Base-by-base conservation (phyloP, 2,113 vertebrate species). In the Neomonachus schauinslandi region DNA sequence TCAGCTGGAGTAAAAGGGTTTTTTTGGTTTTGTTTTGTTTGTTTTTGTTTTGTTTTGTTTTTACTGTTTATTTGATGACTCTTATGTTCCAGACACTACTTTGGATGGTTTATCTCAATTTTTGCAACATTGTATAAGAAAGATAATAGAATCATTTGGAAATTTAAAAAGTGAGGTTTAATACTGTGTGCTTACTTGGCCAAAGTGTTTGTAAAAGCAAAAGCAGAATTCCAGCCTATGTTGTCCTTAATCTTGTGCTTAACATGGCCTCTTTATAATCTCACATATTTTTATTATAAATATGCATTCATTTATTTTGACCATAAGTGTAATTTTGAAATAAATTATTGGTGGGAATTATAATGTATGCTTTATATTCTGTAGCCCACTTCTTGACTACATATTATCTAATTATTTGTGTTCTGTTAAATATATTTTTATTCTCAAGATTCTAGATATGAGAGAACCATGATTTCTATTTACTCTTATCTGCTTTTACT, bases 321-420 rank as follows among this genome's bases (percentile, higher is more conserved):
- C 22, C 11, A 89, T 84, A 72, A 90, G 28, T 46, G 59, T 89
- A 92, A 79, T 89, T 95, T 89, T 79, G 18, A 94, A 72, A 77
- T 49, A 72, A 28, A 9, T 59, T 85, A 46, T 55, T 90, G 18
- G 4, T 72, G 26, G 2, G 24, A 59, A 94, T 71, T 61, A 80
- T 1, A 92, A 31, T 79, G 2, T 1, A 51, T 24, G 31, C 15
- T 85, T 76, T 90, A 77, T 2, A 24, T 81, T 79, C 0, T 83
- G 0, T 76, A 65, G 3, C 76, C 18, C 12, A 49, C 36, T 18
- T 39, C 46, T 5, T 83, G 24, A 51, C 69, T 42, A 49, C 10
- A 53, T 53, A 0, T 36, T 77, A 79, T 61, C 26, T 72, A 71
- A 72, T 57, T 77, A 81, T 81, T 89, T 65, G 8, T 49, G 76